Conservation (phyloP, 2,797 vertebrate genomes). For the Epinephelus malabaricus region DNA sequence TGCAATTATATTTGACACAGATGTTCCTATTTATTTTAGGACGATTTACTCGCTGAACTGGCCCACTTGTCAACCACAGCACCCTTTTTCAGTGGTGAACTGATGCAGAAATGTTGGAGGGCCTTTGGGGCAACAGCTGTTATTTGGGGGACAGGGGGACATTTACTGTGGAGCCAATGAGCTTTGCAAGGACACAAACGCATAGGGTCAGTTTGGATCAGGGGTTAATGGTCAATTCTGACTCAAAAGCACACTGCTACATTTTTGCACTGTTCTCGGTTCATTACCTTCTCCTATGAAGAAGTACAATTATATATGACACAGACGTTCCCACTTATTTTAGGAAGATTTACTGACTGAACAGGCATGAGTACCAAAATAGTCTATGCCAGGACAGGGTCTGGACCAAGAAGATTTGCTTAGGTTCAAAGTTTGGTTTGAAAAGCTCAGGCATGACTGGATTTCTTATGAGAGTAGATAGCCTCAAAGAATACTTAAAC, state of each 20-base stretch:
- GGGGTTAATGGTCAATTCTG: conserved; percentile 76
- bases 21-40: background rate
- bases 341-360: background rate
- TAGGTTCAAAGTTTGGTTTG: conserved; percentile 29
- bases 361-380: conserved; percentile 3
- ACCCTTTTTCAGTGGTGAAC: conserved; percentile 73
- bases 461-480: background rate
- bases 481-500: conserved; percentile 31
- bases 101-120: conserved; percentile 73
- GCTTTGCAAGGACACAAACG: conserved; percentile 67
- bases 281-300: conserved; percentile 64
- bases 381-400: background rate
- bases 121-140: conserved; percentile 79
- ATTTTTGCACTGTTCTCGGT: conserved; percentile 55
- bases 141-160: conserved; percentile 33
- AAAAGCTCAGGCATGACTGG: conserved; percentile 11
- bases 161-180: conserved; percentile 51
- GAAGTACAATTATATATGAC: conserved; percentile 28
- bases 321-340: background rate
- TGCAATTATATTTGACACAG: conserved; percentile 18
- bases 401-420: conserved; percentile 3
- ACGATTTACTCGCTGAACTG: conserved; percentile 22
- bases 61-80: conserved; percentile 76
- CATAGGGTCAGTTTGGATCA: conserved; percentile 60
- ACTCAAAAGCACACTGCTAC: conserved; percentile 59